Evolutionary conservation across 2,888 invertebrate genomes (phyloP).

Genomic region (Pammene aurita): DNA sequence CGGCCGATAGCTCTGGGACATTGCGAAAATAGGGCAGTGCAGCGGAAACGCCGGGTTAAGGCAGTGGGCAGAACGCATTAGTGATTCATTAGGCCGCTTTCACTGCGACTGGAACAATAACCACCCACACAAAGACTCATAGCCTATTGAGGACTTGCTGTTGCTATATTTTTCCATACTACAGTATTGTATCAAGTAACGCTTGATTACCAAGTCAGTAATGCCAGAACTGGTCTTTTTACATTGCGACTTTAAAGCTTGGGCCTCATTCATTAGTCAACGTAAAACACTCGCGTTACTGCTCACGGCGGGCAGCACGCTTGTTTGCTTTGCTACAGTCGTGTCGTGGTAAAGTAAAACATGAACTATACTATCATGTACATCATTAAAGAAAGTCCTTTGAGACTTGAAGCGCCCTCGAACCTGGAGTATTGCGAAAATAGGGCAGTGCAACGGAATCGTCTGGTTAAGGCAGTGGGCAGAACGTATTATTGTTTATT

Average conservation of each 20-base stretch:
- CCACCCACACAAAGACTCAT: constrained; percentile 54
- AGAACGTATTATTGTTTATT: constrained; percentile 65
- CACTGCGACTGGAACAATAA: constrained; percentile 68
- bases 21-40: constrained; percentile 68
- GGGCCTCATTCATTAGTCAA: background rate
- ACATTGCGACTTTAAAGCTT: background rate
- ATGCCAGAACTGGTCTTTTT: background rate
- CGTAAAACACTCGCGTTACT: too few species aligned
- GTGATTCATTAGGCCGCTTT: constrained; percentile 70
- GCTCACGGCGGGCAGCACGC: too few species aligned
- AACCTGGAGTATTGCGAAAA: constrained; percentile 64
- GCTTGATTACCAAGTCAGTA: background rate
- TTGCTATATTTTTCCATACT: background rate
- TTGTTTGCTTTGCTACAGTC: background rate
- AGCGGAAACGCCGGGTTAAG: constrained; percentile 64
- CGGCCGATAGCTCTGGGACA: constrained; percentile 49
- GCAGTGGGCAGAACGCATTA: constrained; percentile 67
- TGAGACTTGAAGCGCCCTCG: constrained; percentile 17
- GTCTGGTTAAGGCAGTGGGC: constrained; percentile 63
- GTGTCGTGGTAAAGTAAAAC: background rate
- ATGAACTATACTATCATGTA: background rate
- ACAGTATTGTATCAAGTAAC: background rate
- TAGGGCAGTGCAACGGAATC: constrained; percentile 64
- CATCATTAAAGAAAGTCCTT: constrained; percentile 7
- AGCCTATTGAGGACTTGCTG: constrained; percentile 21